Percentiles rank a stretch among this genome's conserved stretches.
phyloP scores from a whole-genome alignment of 2,888 invertebrate genomes.

The Machimus rusticus region DNA sequence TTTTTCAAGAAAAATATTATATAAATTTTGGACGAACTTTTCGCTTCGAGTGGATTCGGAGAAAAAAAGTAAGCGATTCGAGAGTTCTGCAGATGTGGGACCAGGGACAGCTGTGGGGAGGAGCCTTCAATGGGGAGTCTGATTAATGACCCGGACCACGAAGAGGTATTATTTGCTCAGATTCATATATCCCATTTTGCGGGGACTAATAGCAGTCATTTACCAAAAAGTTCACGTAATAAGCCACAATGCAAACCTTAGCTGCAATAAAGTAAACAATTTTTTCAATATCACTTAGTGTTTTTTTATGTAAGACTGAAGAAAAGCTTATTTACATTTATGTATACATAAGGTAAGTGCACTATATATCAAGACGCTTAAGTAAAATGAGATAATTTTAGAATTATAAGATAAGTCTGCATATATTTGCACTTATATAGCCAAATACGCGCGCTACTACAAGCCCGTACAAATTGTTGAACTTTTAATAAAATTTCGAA shows the following conservation, averaged over 20 bases:
- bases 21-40: neutral
- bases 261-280: neutral
- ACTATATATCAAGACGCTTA: too few relatives aligned
- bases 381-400: too few relatives aligned
- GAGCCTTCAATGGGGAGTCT: neutral
- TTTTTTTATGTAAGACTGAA: too few relatives aligned
- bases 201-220: neutral
- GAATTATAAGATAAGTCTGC: too few relatives aligned
- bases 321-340: too few relatives aligned
- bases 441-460: too few relatives aligned
- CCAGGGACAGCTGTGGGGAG: neutral
- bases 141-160: neutral
- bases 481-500: too few relatives aligned
- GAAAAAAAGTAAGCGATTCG: neutral
- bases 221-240: neutral
- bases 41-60: neutral
- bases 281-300: neutral
- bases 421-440: too few relatives aligned
- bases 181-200: neutral
- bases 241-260: neutral
- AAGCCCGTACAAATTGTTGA: too few relatives aligned
- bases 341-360: too few relatives aligned
- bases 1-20: neutral
- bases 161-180: neutral
- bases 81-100: neutral